A percentile compares a stretch with the other conserved stretches of the same genome.
Conservation (phyloP, 2,888 invertebrate genomes). For the Drosophila yooni region DNA sequence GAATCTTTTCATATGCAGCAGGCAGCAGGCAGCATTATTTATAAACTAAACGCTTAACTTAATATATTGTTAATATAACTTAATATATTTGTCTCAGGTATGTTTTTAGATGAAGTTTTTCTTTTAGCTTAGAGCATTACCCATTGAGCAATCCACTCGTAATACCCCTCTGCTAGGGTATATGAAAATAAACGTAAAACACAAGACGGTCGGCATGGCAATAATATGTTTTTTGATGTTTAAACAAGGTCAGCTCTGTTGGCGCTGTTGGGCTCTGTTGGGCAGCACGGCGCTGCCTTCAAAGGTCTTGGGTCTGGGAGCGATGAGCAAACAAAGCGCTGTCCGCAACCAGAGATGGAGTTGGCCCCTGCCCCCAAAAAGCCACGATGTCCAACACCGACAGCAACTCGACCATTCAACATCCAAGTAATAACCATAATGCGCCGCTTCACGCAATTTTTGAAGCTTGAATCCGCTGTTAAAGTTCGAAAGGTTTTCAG, state of each 20-base stretch:
- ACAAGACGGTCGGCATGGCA: conserved; percentile 60
- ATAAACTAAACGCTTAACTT: neutral
- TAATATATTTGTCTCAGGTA: neutral
- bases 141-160: neutral
- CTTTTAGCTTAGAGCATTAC: neutral
- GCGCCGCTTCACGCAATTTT: conserved; percentile 72
- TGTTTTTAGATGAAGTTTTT: neutral
- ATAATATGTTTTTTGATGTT: conserved; percentile 71
- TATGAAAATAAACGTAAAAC: conserved; percentile 14
- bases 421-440: conserved; percentile 63
- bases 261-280: conserved; percentile 2
- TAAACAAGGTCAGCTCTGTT: conserved; percentile 69
- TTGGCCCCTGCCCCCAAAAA: conserved; percentile 30
- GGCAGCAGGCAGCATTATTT: neutral
- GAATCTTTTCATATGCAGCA: neutral
- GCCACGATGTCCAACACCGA: conserved; percentile 5
- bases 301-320: conserved; percentile 41
- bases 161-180: conserved; percentile 4
- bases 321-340: conserved; percentile 67
- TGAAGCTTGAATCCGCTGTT: conserved; percentile 51
- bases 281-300: conserved; percentile 51
- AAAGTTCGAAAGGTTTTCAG: conserved; percentile 68
- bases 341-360: conserved; percentile 31
- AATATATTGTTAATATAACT: neutral
- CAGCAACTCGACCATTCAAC: conserved; percentile 26